phyloP scores from a whole-genome alignment of 2,113 vertebrate genomes.

The Gymnocephalus cernua region DNA sequence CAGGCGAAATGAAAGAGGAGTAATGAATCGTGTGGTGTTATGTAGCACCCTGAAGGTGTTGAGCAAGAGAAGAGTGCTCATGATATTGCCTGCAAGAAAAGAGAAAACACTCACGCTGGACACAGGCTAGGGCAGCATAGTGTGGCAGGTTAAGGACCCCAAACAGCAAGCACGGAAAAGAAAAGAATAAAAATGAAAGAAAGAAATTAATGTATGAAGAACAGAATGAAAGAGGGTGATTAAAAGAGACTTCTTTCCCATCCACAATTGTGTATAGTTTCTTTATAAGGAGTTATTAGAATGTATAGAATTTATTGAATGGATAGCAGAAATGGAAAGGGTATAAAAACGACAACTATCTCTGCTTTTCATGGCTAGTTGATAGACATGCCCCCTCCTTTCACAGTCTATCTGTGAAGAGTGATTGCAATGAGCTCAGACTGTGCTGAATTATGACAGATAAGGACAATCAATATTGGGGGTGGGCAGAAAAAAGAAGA shows the following conservation, averaged over 20 bases:
- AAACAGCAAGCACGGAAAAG: background rate
- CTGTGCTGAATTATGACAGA: constrained; percentile 87
- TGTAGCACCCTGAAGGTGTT: constrained; percentile 42
- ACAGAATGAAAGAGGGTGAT: background rate
- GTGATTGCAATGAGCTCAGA: constrained; percentile 83
- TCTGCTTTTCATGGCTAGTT: constrained; percentile 73
- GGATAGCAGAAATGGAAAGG: constrained; percentile 59
- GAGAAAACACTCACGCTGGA: background rate
- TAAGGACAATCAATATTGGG: constrained; percentile 85
- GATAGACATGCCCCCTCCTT: constrained; percentile 72
- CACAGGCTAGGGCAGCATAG: background rate
- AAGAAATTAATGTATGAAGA: background rate
- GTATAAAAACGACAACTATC: constrained; percentile 67
- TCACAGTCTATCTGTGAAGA: constrained; percentile 69
- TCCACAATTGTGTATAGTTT: background rate
- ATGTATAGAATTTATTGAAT: constrained; percentile 62
- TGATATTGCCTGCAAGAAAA: constrained; percentile 14
- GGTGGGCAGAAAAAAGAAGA: constrained; percentile 1
- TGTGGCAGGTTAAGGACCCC: background rate
- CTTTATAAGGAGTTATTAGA: constrained; percentile 26
- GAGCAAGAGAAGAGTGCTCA: constrained; percentile 1
- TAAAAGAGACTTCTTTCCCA: background rate
- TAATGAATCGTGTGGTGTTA: constrained; percentile 19
- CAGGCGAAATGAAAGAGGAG: background rate
- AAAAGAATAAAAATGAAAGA: background rate